These are phyloP conservation scores for Blastomussa wellsi DNA, from an alignment of 92 coral and sea anemone species.

Conservation along the genomic window DNA sequence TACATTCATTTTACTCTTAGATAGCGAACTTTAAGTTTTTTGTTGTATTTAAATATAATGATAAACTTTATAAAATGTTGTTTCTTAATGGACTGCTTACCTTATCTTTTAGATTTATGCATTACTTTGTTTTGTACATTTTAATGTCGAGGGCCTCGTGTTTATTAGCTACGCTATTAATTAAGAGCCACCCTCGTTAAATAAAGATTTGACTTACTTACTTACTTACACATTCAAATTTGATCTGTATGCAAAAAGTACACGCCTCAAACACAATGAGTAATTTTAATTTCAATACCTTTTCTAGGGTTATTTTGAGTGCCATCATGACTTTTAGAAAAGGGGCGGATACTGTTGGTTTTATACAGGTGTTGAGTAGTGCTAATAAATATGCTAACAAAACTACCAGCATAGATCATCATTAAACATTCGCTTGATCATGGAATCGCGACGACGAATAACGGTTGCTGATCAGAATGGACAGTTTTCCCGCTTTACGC, in stretches of 20 bases:
- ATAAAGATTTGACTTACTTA: not conserved
- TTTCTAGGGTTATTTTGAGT: not conserved
- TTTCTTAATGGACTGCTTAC: not conserved
- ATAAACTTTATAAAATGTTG: not conserved
- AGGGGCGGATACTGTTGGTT: not conserved
- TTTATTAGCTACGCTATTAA: no score
- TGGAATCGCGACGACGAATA: not conserved
- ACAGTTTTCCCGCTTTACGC: not conserved
- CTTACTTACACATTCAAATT: not conserved
- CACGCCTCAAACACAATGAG: not conserved
- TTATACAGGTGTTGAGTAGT: conserved; percentile 9
- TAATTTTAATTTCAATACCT: not conserved
- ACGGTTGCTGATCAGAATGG: not conserved
- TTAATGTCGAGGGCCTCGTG: no score
- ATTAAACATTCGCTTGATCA: not conserved
- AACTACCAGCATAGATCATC: not conserved
- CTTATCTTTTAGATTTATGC: no score
- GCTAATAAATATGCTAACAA: conserved; percentile 1
- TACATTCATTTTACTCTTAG: no score
- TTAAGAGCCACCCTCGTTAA: no score
- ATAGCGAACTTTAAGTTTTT: not conserved
- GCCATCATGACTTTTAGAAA: not conserved
- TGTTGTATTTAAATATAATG: not conserved
- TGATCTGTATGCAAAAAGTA: not conserved
- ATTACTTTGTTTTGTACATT: no score